Conservation (phyloP, 2,888 invertebrate species). For the Cepaea hortensis region DNA sequence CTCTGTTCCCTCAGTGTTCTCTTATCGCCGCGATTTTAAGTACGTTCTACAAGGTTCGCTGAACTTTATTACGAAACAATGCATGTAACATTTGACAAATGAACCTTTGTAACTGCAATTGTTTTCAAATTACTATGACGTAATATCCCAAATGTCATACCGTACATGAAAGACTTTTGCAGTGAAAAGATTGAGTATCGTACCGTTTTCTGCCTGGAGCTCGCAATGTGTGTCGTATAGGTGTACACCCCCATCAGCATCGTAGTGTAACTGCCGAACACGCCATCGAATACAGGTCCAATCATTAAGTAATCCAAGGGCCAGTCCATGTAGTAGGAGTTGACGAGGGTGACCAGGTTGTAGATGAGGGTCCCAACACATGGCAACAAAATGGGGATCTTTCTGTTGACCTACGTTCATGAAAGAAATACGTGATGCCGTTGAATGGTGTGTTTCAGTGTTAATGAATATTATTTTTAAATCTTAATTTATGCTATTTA, state of each 20-base stretch:
- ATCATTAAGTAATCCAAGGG: slow-evolving; percentile 66
- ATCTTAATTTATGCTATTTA: no score
- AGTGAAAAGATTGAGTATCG: background rate
- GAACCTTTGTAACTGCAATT: no score
- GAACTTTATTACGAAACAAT: no score
- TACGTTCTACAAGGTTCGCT: no score
- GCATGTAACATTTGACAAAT: no score
- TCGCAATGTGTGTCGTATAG: slow-evolving; percentile 88
- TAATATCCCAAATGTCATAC: no score
- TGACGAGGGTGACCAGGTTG: slow-evolving; percentile 61
- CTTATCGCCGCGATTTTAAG: no score
- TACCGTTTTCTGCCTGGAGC: slow-evolving; percentile 82
- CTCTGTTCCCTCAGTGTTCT: no score
- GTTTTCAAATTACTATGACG: no score
- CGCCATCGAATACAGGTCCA: slow-evolving; percentile 75
- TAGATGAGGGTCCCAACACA: slow-evolving; percentile 74
- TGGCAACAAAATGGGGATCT: slow-evolving; percentile 76
- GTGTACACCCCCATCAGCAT: slow-evolving; percentile 80
- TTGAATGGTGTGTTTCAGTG: no score
- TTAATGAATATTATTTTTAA: no score
- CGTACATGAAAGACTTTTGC: no score
- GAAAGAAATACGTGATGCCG: background rate
- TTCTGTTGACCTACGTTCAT: slow-evolving; percentile 71
- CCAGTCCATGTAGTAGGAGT: slow-evolving; percentile 58
- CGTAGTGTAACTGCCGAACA: slow-evolving; percentile 76